A percentile compares a stretch with the other conserved stretches of the same genome.
Conservation (phyloP, 2,888 invertebrate genomes). For the Drosophila peninsularis region DNA sequence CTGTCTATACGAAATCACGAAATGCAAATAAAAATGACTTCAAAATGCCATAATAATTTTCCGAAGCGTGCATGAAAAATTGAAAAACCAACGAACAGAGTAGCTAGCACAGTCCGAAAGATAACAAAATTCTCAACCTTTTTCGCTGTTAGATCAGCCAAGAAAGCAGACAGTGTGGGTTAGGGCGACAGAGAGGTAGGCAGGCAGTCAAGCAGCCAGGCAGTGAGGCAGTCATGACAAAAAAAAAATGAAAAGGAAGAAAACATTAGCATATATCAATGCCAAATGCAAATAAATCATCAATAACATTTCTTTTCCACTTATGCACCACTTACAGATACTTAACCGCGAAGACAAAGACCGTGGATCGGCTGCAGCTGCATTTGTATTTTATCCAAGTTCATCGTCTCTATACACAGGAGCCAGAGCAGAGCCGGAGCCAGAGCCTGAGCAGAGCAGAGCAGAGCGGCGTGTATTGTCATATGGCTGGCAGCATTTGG, state of each 20-base stretch:
- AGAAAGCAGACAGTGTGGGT: constrained; percentile 18
- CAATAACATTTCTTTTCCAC: constrained; percentile 78
- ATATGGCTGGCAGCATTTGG: constrained; percentile 43
- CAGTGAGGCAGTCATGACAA: constrained; percentile 36
- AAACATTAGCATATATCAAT: constrained; percentile 80
- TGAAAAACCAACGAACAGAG: constrained; percentile 57
- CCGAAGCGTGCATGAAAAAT: constrained; percentile 66
- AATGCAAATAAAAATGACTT: constrained; percentile 81
- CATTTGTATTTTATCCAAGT: constrained; percentile 18
- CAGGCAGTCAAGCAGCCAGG: constrained; percentile 25
- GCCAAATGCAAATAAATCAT: constrained; percentile 81
- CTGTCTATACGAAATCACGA: constrained; percentile 70
- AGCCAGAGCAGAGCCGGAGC: constrained; percentile 12
- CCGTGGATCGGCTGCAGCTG: constrained; percentile 50
- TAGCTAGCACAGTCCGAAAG: constrained; percentile 41
- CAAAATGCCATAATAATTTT: constrained; percentile 73
- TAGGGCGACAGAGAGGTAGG: constrained; percentile 3
- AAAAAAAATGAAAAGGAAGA: constrained; percentile 16
- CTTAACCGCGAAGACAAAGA: constrained; percentile 56
- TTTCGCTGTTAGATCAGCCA: constrained; percentile 21
- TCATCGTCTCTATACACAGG: background rate
- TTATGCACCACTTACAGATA: constrained; percentile 80
- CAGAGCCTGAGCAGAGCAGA: constrained; percentile 7
- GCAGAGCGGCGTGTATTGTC: constrained; percentile 27
- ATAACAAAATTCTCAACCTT: constrained; percentile 71